phyloP scores from a whole-genome alignment of 1,140 invertebrate genomes.

The Bacillus rossius region DNA sequence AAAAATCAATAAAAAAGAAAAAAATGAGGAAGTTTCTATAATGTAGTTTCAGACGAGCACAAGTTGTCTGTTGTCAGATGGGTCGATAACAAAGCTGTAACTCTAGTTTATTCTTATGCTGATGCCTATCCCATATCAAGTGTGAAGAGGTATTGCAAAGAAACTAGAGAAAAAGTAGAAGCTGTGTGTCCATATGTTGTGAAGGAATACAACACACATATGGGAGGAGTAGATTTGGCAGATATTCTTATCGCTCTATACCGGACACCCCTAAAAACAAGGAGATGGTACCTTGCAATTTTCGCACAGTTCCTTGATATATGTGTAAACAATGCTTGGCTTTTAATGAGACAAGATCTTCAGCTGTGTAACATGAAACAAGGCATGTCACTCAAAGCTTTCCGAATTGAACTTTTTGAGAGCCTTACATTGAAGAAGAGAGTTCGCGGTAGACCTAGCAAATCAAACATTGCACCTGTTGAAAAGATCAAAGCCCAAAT shows the following conservation, averaged over 20 bases:
- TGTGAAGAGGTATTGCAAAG: constrained; percentile 32
- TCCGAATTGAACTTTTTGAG: too few species aligned
- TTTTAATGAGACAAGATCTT: too few species aligned
- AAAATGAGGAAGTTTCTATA: constrained; percentile 28
- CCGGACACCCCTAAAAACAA: constrained; percentile 18
- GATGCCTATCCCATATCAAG: constrained; percentile 30
- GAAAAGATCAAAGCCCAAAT: too few species aligned
- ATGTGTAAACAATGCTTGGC: too few species aligned
- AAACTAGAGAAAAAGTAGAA: constrained; percentile 28
- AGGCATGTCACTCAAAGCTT: too few species aligned
- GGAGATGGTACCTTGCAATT: too few species aligned
- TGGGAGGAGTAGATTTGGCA: constrained; percentile 37
- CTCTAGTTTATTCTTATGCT: constrained; percentile 36
- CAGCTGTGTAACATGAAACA: too few species aligned
- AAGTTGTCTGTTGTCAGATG: constrained; percentile 35
- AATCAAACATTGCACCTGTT: too few species aligned
- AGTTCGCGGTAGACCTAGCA: too few species aligned
- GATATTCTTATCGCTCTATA: constrained; percentile 42
- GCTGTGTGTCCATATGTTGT: constrained; percentile 39
- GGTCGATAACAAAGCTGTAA: constrained; percentile 42
- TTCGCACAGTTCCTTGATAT: too few species aligned
- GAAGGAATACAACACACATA: constrained; percentile 38
- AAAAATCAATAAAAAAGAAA: too few species aligned
- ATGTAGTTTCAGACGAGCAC: constrained; percentile 17
- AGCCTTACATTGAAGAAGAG: too few species aligned